Evolutionary conservation across 2,797 vertebrate species (phyloP).

Genomic region (Rhabdomys pumilio): DNA sequence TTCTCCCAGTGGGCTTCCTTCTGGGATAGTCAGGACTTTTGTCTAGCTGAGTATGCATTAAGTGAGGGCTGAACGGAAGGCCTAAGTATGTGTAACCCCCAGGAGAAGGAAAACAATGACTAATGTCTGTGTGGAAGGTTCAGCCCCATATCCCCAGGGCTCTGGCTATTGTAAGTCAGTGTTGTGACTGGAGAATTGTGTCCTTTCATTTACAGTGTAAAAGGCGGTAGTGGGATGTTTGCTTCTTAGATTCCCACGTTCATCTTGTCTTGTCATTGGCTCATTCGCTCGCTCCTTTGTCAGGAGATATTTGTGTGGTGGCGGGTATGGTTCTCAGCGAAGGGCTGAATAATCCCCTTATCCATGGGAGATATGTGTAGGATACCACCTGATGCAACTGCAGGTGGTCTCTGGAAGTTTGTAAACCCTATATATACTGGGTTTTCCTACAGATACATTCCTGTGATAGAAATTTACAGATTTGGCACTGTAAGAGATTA

Average conservation of each 20-base stretch:
- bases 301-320: background rate
- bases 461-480: background rate
- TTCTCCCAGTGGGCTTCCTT: background rate
- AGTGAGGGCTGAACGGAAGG: background rate
- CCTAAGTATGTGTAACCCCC: background rate
- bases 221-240: background rate
- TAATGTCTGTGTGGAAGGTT: background rate
- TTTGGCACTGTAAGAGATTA: background rate
- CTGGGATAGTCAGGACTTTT: background rate
- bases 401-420: background rate
- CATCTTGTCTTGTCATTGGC: background rate
- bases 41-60: background rate
- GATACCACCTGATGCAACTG: no score
- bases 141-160: background rate
- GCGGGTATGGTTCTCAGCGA: background rate
- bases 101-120: background rate
- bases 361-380: background rate
- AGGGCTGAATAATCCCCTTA: background rate
- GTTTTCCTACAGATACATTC: background rate
- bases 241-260: slow-evolving; percentile 1
- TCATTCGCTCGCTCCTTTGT: background rate
- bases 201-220: slow-evolving; percentile 10
- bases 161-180: background rate
- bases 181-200: background rate
- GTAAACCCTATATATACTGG: background rate